Percentiles rank a stretch among this genome's conserved stretches.
phyloP scores from a whole-genome alignment of 2,888 invertebrate genomes.

The Euplagia quadripunctaria region DNA sequence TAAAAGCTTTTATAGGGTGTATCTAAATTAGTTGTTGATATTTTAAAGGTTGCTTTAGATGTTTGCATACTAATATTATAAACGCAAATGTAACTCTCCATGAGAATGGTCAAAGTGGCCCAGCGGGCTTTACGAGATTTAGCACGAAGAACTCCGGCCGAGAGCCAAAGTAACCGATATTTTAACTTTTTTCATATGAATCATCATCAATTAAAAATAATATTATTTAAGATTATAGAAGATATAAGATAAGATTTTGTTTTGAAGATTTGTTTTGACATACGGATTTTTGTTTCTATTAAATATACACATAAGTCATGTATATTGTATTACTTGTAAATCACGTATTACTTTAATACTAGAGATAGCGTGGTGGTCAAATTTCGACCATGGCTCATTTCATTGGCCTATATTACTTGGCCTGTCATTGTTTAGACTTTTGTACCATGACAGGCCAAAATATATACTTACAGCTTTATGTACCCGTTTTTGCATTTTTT shows the following conservation, averaged over 20 bases:
- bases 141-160: neutral
- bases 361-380: too few species aligned
- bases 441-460: too few species aligned
- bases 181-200: neutral
- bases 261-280: neutral
- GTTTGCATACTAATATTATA: neutral
- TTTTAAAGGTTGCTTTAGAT: neutral
- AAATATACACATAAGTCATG: too few species aligned
- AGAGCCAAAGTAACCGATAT: neutral
- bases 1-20: neutral
- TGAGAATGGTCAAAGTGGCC: neutral
- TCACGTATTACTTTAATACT: neutral
- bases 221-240: too few species aligned
- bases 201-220: neutral
- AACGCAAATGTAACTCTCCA: neutral
- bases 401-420: too few species aligned
- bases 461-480: too few species aligned
- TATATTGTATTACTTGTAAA: neutral
- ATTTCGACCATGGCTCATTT: too few species aligned
- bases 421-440: too few species aligned
- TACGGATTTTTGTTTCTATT: neutral
- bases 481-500: too few species aligned
- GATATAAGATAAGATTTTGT: too few species aligned
- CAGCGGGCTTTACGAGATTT: neutral
- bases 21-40: neutral